These are phyloP conservation scores for Acanthisitta chloris DNA, from an alignment of 2,113 vertebrate species.

Conservation along the genomic window DNA sequence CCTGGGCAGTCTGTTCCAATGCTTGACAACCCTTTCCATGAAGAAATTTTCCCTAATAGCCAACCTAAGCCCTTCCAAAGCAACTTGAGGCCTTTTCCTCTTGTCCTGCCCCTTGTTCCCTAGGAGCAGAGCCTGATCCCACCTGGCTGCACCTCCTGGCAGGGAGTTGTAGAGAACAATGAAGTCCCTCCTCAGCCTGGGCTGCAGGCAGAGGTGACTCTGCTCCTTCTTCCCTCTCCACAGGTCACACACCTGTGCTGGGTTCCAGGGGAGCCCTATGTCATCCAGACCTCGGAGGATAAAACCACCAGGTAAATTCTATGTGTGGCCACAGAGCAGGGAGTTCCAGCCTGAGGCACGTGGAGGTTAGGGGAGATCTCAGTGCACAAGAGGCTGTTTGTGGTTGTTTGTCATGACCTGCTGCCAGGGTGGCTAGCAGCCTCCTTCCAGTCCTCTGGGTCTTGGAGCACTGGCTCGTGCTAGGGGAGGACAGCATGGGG, in stretches of 20 bases:
- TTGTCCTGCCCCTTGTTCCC: not conserved
- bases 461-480: not conserved
- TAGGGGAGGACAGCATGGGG: not conserved
- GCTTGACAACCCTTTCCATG: not conserved
- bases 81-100: not conserved
- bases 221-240: not conserved
- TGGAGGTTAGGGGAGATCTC: not conserved
- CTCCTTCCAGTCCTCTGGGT: not conserved
- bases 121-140: not conserved
- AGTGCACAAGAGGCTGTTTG: not conserved
- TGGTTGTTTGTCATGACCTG: not conserved
- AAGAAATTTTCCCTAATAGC: not conserved
- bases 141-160: not conserved
- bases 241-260: constrained; percentile 96
- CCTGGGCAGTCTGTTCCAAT: not conserved
- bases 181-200: not conserved
- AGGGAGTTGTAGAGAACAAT: not conserved
- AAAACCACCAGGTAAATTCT: constrained; percentile 86
- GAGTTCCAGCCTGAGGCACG: not conserved
- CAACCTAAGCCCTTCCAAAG: too few relatives aligned
- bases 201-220: not conserved
- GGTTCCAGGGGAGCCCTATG: constrained; percentile 86
- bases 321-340: not conserved
- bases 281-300: constrained; percentile 92
- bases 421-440: not conserved